Percentiles rank a stretch among this genome's conserved stretches.
These are phyloP conservation scores for Aphis gossypii DNA, from an alignment of 1,140 invertebrate genomes.

Conservation along the genomic window DNA sequence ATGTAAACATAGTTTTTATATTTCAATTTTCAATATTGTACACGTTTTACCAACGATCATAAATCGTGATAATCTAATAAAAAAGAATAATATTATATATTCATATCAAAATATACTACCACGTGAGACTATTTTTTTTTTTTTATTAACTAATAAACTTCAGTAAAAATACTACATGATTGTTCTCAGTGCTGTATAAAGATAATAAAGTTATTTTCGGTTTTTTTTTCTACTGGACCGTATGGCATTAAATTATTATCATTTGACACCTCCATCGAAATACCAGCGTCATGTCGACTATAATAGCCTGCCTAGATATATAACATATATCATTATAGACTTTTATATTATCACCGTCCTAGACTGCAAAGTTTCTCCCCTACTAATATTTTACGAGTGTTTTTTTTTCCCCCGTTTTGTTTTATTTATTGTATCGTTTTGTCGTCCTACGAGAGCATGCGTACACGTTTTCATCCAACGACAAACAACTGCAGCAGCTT, in stretches of 20 bases:
- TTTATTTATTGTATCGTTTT: conserved; percentile 1
- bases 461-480: neutral
- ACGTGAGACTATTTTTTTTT: neutral
- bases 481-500: neutral
- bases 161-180: neutral
- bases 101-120: neutral
- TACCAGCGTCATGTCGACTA: neutral
- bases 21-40: neutral
- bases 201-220: conserved; percentile 11
- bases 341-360: conserved; percentile 17
- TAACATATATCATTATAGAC: neutral
- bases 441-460: neutral
- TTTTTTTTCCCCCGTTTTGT: neutral
- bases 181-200: neutral
- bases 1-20: neutral
- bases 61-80: neutral
- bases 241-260: conserved; percentile 32
- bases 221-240: neutral
- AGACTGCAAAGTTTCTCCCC: neutral
- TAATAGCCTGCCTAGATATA: neutral
- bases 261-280: conserved; percentile 6
- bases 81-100: neutral
- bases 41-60: neutral
- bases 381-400: conserved; percentile 24
- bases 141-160: neutral